Percentiles rank a stretch among this genome's conserved stretches.
phyloP scores from a whole-genome alignment of 2,888 invertebrate genomes.

The Drosophila silvestris region DNA sequence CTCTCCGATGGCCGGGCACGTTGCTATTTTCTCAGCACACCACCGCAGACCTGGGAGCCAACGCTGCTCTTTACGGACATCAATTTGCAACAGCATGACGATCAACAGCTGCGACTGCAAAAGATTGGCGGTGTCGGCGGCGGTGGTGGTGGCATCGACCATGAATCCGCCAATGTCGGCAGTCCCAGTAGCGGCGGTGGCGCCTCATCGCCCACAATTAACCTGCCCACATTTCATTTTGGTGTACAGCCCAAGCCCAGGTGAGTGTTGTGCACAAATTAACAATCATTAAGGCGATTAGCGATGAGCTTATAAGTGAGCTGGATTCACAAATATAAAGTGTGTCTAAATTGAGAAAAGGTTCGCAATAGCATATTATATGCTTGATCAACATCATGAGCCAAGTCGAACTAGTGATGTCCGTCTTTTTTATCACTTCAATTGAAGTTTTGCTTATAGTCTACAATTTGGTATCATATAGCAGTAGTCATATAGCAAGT shows the following conservation, averaged over 20 bases:
- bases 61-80: conserved; percentile 95
- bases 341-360: background rate
- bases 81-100: conserved; percentile 84
- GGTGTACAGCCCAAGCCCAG: conserved; percentile 51
- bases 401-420: background rate
- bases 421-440: background rate
- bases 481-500: background rate
- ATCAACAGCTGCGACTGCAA: conserved; percentile 71
- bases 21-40: conserved; percentile 95
- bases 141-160: conserved; percentile 13
- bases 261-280: conserved; percentile 34
- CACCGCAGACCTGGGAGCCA: conserved; percentile 95
- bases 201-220: conserved; percentile 50
- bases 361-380: background rate
- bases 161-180: conserved; percentile 12
- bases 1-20: conserved; percentile 92
- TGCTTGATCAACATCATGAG: background rate
- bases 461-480: background rate
- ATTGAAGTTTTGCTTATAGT: background rate
- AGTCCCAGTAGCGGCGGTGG: conserved; percentile 47
- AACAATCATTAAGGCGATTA: background rate
- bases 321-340: background rate
- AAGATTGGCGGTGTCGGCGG: conserved; percentile 36
- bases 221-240: conserved; percentile 50
- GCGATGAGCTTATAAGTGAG: background rate